phyloP scores from a whole-genome alignment of 2,797 vertebrate genomes.

The Huso huso region DNA sequence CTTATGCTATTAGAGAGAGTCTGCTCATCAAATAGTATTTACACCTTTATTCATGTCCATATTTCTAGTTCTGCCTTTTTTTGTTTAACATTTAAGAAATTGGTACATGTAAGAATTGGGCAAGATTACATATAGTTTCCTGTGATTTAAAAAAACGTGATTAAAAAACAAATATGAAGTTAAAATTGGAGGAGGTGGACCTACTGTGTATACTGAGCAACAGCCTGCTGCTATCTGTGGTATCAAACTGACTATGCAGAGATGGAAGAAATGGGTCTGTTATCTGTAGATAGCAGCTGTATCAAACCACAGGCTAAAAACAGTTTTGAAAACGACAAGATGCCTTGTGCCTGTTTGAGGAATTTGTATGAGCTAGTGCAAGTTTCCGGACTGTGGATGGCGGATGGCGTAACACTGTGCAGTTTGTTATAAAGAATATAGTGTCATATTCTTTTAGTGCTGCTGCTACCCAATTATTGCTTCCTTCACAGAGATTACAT shows the following conservation, averaged over 20 bases:
- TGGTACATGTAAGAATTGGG: no score
- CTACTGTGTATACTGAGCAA: not conserved
- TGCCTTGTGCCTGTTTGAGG: slow-evolving; percentile 21
- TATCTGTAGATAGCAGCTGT: slow-evolving; percentile 22
- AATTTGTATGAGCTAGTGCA: slow-evolving; percentile 13
- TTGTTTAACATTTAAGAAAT: no score
- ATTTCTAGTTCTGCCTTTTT: no score
- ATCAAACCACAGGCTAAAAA: slow-evolving; percentile 24
- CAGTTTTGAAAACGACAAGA: slow-evolving; percentile 17
- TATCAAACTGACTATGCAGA: slow-evolving; percentile 14
- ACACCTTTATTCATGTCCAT: no score
- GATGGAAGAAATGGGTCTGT: slow-evolving; percentile 14
- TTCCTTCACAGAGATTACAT: slow-evolving; percentile 20
- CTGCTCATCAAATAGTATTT: no score
- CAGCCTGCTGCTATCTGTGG: slow-evolving; percentile 6
- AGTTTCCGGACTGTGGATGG: slow-evolving; percentile 17
- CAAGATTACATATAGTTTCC: no score
- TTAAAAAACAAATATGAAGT: not conserved
- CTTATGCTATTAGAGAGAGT: no score
- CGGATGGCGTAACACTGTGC: slow-evolving; percentile 11
- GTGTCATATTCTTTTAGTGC: slow-evolving; percentile 10
- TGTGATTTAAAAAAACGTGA: no score
- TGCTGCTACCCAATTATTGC: slow-evolving; percentile 4
- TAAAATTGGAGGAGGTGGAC: not conserved
- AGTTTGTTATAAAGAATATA: slow-evolving; percentile 10